phyloP scores from a whole-genome alignment of 2,113 vertebrate genomes.

The Euleptes europaea region DNA sequence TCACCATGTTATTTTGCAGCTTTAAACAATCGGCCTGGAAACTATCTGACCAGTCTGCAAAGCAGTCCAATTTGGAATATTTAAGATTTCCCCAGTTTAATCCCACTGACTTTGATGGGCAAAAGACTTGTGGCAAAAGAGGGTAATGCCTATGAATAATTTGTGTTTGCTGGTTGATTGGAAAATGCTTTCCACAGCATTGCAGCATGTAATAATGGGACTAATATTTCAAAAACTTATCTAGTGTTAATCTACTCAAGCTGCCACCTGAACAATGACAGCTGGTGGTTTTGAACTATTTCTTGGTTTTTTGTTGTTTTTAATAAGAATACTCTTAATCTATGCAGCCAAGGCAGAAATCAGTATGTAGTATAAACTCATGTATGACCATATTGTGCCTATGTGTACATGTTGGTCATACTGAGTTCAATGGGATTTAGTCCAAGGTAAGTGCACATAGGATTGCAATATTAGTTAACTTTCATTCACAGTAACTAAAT shows the following conservation, averaged over 20 bases:
- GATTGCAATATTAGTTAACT: slow-evolving; percentile 1
- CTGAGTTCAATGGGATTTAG: too few relatives aligned
- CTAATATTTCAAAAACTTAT: background rate
- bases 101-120: background rate
- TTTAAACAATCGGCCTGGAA: background rate
- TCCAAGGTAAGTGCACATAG: too few relatives aligned
- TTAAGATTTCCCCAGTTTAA: background rate
- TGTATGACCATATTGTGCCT: too few relatives aligned
- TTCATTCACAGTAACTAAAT: background rate
- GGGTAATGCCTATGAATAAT: background rate
- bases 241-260: background rate
- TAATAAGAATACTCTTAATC: background rate
- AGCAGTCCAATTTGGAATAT: background rate
- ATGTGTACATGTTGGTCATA: too few relatives aligned
- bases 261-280: background rate
- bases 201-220: slow-evolving; percentile 9
- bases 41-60: background rate
- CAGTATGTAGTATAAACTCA: background rate
- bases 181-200: slow-evolving; percentile 9
- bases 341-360: background rate
- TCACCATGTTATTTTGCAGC: background rate
- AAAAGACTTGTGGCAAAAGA: background rate
- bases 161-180: background rate
- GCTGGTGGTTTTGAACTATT: background rate
- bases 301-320: background rate